Evolutionary conservation across 2,113 vertebrate genomes (phyloP).

Genomic region (Odontophorus gujanensis): DNA sequence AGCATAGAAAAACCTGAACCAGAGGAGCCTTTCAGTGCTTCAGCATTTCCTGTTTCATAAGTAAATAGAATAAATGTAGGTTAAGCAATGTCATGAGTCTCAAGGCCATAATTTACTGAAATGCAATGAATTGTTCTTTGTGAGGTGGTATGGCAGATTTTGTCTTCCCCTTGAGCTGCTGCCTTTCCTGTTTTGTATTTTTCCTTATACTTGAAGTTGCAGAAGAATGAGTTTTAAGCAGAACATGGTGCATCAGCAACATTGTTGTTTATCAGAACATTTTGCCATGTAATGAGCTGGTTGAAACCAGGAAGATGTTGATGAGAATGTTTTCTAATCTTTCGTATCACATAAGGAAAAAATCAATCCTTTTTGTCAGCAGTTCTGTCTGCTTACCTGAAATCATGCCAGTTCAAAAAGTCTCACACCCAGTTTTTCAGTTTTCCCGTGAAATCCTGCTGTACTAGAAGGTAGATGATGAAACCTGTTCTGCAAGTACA

Average conservation of each 20-base stretch:
- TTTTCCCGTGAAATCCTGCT: background rate
- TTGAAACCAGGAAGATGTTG: background rate
- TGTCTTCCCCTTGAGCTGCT: background rate
- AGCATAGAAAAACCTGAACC: background rate
- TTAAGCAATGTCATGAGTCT: background rate
- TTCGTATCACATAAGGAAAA: background rate
- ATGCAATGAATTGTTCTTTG: background rate
- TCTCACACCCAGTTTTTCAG: background rate
- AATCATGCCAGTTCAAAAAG: background rate
- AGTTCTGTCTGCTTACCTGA: background rate
- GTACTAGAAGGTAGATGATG: background rate
- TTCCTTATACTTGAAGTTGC: background rate
- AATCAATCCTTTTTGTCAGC: background rate
- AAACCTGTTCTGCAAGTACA: background rate
- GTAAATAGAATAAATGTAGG: background rate
- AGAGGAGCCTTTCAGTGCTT: background rate
- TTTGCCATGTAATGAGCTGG: background rate
- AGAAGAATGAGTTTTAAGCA: background rate
- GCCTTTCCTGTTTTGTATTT: background rate
- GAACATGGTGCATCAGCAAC: background rate
- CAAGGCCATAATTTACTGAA: constrained; percentile 17
- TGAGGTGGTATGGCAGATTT: background rate
- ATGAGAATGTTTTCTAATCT: background rate
- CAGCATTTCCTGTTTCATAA: background rate
- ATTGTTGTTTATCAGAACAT: background rate